Evolutionary conservation across 2,113 vertebrate genomes (phyloP), one percentile per base, ranked within the genome.

Genomic region (Crotalus helleri): DNA sequence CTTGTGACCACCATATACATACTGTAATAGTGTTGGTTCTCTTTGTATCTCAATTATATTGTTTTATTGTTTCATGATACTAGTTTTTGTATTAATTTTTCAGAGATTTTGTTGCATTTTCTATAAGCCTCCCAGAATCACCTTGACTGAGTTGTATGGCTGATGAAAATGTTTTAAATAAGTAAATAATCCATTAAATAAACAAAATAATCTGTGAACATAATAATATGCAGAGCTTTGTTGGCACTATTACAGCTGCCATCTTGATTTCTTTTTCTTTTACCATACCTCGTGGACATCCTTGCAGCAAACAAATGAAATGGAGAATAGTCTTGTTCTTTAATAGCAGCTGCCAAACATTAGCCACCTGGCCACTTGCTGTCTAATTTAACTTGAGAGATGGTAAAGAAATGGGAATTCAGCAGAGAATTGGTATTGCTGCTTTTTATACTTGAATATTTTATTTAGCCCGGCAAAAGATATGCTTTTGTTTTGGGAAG

Each of bases 241-340:
- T 44, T 44, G 33, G 74, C 74, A 81, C 15, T 33, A 81, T 44
- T 81, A 44, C 74, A 81, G 74, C 33, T 81, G 19, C 33, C 33
- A 21, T 81, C 74, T 81, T 81, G 33, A 21, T 81, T 81, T 81
- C 33, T 81, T 81, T 81, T 81, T 39, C 33, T 44, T 81, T 81
- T 81, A 81, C 3, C 33, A 81, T 44, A 19, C 7, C 7, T 44
- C 21, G 74, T 44, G 33, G 39, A 81, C 19, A 44, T 44, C 3
- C 74, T 6, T 23, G 74, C 74, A 44, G 17, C 33, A 81, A 87
- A 92, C 69, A 93, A 85, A 91, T 0, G 0, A 58, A 93, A 53
- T 64, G 61, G 91, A 96, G 94, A 92, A 95, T 61, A 87, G 69
- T 93, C 91, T 94, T 91, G 89, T 94, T 93, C 95, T 88, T 93